phyloP scores from a whole-genome alignment of 2,888 invertebrate genomes.

The Calameuta idolon region DNA sequence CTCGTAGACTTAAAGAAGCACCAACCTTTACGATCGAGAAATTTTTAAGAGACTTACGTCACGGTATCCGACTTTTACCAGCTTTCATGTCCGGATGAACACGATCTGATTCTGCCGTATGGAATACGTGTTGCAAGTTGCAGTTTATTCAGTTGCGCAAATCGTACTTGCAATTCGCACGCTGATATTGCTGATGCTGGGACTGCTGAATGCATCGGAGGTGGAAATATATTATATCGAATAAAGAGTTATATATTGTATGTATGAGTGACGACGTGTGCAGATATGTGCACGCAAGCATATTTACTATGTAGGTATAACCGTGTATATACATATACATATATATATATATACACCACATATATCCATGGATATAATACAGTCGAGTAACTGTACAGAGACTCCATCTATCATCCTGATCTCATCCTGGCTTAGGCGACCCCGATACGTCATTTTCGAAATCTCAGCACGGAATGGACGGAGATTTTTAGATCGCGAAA shows the following conservation, averaged over 20 bases:
- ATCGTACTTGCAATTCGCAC: background rate
- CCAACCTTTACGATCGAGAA: background rate
- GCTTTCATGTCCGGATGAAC: background rate
- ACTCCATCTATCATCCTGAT: conserved; percentile 55
- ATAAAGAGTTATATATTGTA: background rate
- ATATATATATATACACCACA: background rate
- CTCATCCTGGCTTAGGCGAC: conserved; percentile 52
- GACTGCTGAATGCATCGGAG: background rate
- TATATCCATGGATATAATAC: conserved; percentile 32
- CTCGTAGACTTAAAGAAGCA: background rate
- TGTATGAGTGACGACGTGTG: background rate
- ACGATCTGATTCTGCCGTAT: background rate
- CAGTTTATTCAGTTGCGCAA: background rate
- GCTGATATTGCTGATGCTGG: background rate
- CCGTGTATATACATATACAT: background rate
- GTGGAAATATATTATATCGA: background rate
- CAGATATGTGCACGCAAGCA: background rate
- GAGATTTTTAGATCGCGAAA: conserved; percentile 37
- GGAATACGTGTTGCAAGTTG: background rate
- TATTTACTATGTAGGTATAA: background rate
- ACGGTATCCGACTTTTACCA: background rate
- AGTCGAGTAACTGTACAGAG: conserved; percentile 36
- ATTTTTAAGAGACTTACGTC: background rate
- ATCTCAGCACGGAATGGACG: conserved; percentile 39
- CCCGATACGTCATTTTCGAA: conserved; percentile 55